Conservation (phyloP, 2,797 vertebrate species). For the Manis pentadactyla region DNA sequence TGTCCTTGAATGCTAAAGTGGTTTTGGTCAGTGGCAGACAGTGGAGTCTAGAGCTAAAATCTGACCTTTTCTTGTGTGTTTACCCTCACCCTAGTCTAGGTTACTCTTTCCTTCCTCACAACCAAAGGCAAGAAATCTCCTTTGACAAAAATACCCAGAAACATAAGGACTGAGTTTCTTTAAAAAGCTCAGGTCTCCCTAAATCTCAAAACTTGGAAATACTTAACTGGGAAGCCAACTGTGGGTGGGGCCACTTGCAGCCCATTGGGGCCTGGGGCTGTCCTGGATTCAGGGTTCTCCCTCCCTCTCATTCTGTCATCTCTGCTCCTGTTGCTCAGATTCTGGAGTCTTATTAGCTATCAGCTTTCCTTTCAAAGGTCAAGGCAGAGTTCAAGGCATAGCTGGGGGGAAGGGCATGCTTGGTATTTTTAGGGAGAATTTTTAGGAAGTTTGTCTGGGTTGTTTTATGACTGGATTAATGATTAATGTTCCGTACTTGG, state of each 20-base stretch:
- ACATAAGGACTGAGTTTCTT: not conserved
- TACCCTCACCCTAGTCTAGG: not conserved
- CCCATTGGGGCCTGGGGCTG: not conserved
- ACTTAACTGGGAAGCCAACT: not conserved
- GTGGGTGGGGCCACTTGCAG: not conserved
- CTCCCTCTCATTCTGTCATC: not conserved
- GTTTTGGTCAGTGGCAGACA: rapidly evolving
- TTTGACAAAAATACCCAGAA: not conserved
- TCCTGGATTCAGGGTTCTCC: too few species aligned
- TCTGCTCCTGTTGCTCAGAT: not conserved
- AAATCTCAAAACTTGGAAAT: not conserved
- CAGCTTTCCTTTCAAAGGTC: slow-evolving; percentile 70
- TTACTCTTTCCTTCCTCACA: not conserved
- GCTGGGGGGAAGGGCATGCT: not conserved
- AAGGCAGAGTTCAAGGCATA: not conserved
- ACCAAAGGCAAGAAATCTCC: not conserved
- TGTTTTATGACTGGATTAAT: not conserved
- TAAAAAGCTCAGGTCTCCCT: not conserved
- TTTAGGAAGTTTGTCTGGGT: not conserved
- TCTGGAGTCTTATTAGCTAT: slow-evolving; percentile 31
- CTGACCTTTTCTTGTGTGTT: not conserved
- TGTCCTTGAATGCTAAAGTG: too few species aligned
- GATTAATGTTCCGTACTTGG: not conserved
- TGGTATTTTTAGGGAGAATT: not conserved
- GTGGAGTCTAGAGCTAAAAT: not conserved